Conservation (phyloP, 1,140 invertebrate genomes). For the Cardiocondyla obscurior region DNA sequence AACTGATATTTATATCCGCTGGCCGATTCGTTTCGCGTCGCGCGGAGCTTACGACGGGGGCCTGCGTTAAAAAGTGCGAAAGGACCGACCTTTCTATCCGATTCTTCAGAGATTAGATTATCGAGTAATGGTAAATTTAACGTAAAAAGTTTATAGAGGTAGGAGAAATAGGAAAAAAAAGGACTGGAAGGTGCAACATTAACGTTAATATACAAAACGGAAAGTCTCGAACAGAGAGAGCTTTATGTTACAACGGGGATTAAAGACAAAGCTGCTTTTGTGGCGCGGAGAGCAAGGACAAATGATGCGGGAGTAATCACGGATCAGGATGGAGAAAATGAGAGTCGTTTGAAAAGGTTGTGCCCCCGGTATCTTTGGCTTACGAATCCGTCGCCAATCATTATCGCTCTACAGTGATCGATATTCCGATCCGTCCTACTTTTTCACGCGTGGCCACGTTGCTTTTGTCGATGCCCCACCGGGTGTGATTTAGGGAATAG, state of each 20-base stretch:
- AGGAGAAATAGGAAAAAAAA: constrained; percentile 49
- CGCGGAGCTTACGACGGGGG: constrained; percentile 33
- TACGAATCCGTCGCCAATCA: constrained; percentile 70
- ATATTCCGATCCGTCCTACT: constrained; percentile 66
- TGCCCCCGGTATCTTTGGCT: constrained; percentile 60
- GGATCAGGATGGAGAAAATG: constrained; percentile 60
- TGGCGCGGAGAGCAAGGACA: constrained; percentile 52
- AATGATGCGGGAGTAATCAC: constrained; percentile 69
- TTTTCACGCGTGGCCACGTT: constrained; percentile 53
- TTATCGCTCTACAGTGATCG: constrained; percentile 67
- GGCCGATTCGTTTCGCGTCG: constrained; percentile 55
- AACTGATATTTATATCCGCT: constrained; percentile 68
- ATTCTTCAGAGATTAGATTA: neutral
- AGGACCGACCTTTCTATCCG: neutral
- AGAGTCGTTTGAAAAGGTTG: constrained; percentile 65
- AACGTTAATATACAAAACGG: constrained; percentile 8
- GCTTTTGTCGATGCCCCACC: constrained; percentile 58
- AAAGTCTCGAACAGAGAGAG: neutral
- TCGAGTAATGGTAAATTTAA: no score
- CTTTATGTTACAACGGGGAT: constrained; percentile 21
- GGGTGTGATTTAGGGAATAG: neutral
- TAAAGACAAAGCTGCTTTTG: constrained; percentile 47
- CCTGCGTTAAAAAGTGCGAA: neutral
- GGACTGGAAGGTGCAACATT: neutral
- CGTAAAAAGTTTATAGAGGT: no score